Base-by-base conservation (phyloP, 1,140 invertebrate species). In the Ladona fulva region DNA sequence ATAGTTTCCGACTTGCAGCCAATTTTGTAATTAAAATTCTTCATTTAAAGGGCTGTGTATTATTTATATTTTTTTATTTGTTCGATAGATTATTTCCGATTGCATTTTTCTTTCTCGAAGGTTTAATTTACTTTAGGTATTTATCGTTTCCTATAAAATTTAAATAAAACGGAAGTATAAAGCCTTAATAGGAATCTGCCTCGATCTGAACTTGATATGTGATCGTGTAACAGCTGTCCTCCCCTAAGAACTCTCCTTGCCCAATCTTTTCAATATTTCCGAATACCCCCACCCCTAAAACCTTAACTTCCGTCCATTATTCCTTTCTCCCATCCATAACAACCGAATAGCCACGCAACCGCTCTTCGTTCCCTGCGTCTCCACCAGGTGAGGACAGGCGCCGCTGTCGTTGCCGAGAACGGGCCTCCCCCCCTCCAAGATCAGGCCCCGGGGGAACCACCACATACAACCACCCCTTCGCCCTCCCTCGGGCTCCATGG, bases 321-420 rank as follows among this genome's bases (percentile, higher is more conserved):
- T 66, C 52, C 52, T 66, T 19, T 66, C 52, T 66, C 52, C 52
- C 52, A 19, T 66, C 52, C 14, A 66, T 66, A 66, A 66, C 52
- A 66, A 66, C 12, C 16, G 14, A 19, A 66, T 66, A 66, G 52
- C 52, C 52, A 66, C 52, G 52, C 52, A 66, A 66, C 52, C 52
- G 52, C 52, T 16, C 12, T 22, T 66, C 52, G 52, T 66, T 66
- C 52, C 52, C 16, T 66, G 52, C 52, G 52, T 66, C 52, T 66
- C 52, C 52, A 66, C 52, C 52, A 66, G 52, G 52, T 66, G n/a
- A 66, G 52, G 52, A 66, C 52, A 66, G 52, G 52, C 52, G 52
- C 52, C 52, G 52, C 52, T 66, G 52, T 66, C 52, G 52, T 66
- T 66, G 52, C 52, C 52, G 52, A 66, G 52, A 66, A 66, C 52